Percentiles rank a stretch among this genome's conserved stretches.
phyloP scores from a whole-genome alignment of 2,888 invertebrate species.

The Selenia dentaria region DNA sequence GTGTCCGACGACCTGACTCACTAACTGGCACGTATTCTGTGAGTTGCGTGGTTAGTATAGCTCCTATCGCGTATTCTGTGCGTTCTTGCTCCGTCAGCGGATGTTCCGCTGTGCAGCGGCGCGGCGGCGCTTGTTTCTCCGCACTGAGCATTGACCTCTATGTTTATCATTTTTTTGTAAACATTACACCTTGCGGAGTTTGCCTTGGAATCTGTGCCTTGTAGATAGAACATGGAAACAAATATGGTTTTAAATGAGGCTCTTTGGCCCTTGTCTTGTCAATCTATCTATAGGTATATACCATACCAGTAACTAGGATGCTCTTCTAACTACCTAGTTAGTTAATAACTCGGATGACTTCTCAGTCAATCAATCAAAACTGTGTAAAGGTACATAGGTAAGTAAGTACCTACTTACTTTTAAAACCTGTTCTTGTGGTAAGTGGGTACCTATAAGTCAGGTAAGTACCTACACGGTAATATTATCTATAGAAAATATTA shows the following conservation, averaged over 20 bases:
- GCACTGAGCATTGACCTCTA: slow-evolving; percentile 75
- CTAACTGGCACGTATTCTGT: slow-evolving; percentile 24
- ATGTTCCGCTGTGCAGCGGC: slow-evolving; percentile 67
- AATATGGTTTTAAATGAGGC: slow-evolving; percentile 6
- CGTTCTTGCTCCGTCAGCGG: slow-evolving; percentile 38
- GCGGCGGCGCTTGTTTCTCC: slow-evolving; percentile 59
- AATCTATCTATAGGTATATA: too few species aligned
- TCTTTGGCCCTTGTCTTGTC: too few species aligned
- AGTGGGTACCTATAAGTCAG: too few species aligned
- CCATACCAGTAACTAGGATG: too few species aligned
- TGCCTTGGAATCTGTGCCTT: slow-evolving; percentile 8
- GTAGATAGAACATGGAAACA: slow-evolving; percentile 12
- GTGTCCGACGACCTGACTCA: slow-evolving; percentile 60
- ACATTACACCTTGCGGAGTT: slow-evolving; percentile 42
- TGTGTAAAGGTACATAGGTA: too few species aligned
- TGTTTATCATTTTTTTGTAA: slow-evolving; percentile 71
- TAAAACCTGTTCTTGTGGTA: too few species aligned
- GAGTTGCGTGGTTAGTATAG: neutral
- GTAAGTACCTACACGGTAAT: too few species aligned
- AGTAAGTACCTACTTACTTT: too few species aligned
- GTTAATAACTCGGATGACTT: too few species aligned
- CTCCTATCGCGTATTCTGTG: slow-evolving; percentile 8
- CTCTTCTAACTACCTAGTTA: too few species aligned
- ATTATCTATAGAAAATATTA: too few species aligned
- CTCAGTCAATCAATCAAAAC: too few species aligned